Conservation (phyloP, 2,797 vertebrate genomes). For the Champsocephalus gunnari region DNA sequence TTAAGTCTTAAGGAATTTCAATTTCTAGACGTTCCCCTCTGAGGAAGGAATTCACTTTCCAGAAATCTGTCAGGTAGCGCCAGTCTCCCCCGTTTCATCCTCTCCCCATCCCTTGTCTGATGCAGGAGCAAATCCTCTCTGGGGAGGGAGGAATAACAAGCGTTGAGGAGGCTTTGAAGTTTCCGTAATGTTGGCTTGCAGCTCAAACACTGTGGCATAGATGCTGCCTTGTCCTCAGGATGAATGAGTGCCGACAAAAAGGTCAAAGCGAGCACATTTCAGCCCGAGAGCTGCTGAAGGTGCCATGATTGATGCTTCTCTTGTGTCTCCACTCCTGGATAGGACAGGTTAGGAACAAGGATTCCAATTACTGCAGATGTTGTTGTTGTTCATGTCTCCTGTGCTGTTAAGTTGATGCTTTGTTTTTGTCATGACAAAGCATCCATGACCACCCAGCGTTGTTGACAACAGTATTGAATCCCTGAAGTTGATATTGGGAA, state of each 20-base stretch:
- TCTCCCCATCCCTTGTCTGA: constrained; percentile 61
- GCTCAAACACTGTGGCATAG: constrained; percentile 80
- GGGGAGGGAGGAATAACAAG: constrained; percentile 70
- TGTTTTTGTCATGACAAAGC: constrained; percentile 50
- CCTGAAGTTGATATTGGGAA: constrained; percentile 45
- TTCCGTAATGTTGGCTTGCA: constrained; percentile 76
- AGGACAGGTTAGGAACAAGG: constrained; percentile 67
- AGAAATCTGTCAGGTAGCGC: constrained; percentile 33
- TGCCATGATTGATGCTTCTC: constrained; percentile 60
- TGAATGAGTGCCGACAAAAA: constrained; percentile 82
- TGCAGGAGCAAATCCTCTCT: constrained; percentile 61
- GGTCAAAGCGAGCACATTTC: constrained; percentile 66
- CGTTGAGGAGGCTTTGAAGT: constrained; percentile 81
- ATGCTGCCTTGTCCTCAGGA: constrained; percentile 78
- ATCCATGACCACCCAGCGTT: constrained; percentile 50
- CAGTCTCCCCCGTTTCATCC: constrained; percentile 51
- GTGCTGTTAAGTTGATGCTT: constrained; percentile 51
- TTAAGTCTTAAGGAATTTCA: neutral
- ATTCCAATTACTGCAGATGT: constrained; percentile 52
- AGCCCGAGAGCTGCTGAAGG: constrained; percentile 62
- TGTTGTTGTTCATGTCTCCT: constrained; percentile 28
- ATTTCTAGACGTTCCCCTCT: neutral
- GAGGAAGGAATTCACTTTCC: constrained; percentile 18
- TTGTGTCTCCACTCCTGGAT: constrained; percentile 55
- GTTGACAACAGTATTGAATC: constrained; percentile 44